These are phyloP conservation scores for Cheilosia grossa DNA, from an alignment of 2,888 invertebrate genomes.

Conservation along the genomic window DNA sequence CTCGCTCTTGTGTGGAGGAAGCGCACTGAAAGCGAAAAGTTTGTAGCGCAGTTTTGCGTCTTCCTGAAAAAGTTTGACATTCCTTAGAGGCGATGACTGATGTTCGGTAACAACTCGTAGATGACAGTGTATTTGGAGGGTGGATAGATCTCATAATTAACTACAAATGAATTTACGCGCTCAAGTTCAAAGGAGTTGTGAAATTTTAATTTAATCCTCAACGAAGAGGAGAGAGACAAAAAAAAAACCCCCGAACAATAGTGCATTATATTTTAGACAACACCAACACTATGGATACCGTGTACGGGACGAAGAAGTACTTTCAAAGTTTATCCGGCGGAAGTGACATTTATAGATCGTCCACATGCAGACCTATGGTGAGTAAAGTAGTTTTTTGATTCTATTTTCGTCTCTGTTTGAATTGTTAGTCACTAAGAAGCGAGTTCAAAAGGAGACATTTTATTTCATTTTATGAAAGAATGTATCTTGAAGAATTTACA, in stretches of 20 bases:
- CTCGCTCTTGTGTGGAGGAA: slow-evolving; percentile 34
- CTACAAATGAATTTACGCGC: slow-evolving; percentile 11
- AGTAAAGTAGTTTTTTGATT: slow-evolving; percentile 74
- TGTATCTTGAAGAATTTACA: too few species aligned
- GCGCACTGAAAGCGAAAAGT: slow-evolving; percentile 62
- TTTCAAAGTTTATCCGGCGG: slow-evolving; percentile 83
- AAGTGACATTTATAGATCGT: slow-evolving; percentile 82
- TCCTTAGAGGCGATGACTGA: slow-evolving; percentile 21
- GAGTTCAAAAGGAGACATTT: too few species aligned
- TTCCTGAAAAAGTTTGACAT: slow-evolving; percentile 6
- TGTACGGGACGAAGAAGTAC: slow-evolving; percentile 83
- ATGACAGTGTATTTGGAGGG: slow-evolving; percentile 32
- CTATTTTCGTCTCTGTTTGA: too few species aligned
- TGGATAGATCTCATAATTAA: slow-evolving; percentile 13
- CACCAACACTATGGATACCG: slow-evolving; percentile 80
- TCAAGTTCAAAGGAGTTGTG: slow-evolving; percentile 4
- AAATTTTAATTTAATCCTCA: slow-evolving; percentile 5
- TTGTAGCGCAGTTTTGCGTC: slow-evolving; percentile 14
- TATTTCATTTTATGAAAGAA: too few species aligned
- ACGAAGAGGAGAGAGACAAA: background rate
- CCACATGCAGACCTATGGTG: slow-evolving; percentile 82
- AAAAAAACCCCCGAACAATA: background rate
- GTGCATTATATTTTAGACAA: background rate
- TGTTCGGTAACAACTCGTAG: slow-evolving; percentile 22
- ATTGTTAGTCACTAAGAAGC: too few species aligned